Conservation (phyloP, 2,113 vertebrate species). For the Phylloscopus whistleri region DNA sequence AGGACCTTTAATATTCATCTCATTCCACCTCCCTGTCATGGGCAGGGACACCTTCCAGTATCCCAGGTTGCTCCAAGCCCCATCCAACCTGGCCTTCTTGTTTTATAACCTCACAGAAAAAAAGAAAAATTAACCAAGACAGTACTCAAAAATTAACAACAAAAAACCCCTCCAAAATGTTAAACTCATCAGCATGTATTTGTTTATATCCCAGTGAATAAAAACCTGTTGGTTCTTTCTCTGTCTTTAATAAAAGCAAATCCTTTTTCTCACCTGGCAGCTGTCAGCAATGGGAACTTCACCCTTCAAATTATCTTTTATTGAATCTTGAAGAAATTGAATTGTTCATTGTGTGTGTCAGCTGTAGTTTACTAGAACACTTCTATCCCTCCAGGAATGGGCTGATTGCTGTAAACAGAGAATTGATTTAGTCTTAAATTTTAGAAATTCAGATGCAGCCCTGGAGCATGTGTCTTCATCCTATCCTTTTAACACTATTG, state of each 20-base stretch:
- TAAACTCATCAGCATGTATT: not conserved
- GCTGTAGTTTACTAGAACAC: not conserved
- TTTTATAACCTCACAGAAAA: not conserved
- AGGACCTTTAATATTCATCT: not conserved
- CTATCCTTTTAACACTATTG: not conserved
- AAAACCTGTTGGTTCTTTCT: not conserved
- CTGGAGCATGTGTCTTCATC: not conserved
- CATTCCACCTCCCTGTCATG: not conserved
- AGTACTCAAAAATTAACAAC: not conserved
- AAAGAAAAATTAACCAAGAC: not conserved
- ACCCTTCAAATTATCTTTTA: constrained; percentile 40
- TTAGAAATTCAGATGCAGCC: not conserved
- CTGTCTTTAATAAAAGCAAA: constrained; percentile 34
- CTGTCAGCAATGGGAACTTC: constrained; percentile 19
- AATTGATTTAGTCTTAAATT: not conserved
- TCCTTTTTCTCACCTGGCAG: constrained; percentile 24
- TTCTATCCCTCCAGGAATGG: not conserved
- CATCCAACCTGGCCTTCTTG: not conserved
- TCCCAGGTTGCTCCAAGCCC: not conserved
- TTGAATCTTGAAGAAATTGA: constrained; percentile 53
- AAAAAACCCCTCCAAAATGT: not conserved
- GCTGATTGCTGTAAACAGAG: not conserved
- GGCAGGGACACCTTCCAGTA: not conserved
- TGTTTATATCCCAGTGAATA: not conserved
- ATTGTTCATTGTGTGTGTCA: constrained; percentile 47